A percentile compares a stretch with the other conserved stretches of the same genome.
These are phyloP conservation scores for Thinocorus orbignyianus DNA, from an alignment of 2,113 vertebrate species.

Conservation along the genomic window DNA sequence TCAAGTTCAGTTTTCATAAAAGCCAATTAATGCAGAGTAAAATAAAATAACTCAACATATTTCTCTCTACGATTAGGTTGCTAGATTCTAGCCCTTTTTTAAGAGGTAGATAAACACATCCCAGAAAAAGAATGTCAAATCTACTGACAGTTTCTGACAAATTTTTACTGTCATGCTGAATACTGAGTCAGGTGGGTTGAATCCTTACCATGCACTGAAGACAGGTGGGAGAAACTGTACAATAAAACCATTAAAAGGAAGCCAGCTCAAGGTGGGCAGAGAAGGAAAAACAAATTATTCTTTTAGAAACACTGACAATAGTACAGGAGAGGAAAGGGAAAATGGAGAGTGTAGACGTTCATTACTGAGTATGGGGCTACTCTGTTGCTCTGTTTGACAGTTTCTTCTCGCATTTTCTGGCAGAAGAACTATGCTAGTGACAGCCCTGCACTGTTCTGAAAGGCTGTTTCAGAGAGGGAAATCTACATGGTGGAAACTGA, in stretches of 20 bases:
- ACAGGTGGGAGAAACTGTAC: not conserved
- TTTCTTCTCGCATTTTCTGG: not conserved
- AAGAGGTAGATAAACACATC: not conserved
- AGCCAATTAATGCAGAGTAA: not conserved
- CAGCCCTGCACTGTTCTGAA: not conserved
- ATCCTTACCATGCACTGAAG: not conserved
- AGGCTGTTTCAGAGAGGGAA: constrained; percentile 11
- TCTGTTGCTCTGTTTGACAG: not conserved
- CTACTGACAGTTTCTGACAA: not conserved
- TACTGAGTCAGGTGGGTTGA: not conserved
- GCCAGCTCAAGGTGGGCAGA: not conserved
- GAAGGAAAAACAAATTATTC: not conserved
- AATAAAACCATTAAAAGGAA: not conserved
- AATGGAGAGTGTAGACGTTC: not conserved
- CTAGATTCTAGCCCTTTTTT: not conserved
- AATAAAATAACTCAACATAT: not conserved
- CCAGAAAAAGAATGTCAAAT: not conserved
- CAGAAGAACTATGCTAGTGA: not conserved
- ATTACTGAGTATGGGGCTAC: not conserved
- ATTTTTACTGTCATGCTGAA: constrained; percentile 16
- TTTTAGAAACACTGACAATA: constrained; percentile 12
- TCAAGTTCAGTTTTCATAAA: not conserved
- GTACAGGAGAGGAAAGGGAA: not conserved
- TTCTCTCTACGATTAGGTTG: not conserved
- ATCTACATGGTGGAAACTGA: constrained; percentile 43